Conservation (phyloP, 2,797 vertebrate species). For the Liparis tanakae region DNA sequence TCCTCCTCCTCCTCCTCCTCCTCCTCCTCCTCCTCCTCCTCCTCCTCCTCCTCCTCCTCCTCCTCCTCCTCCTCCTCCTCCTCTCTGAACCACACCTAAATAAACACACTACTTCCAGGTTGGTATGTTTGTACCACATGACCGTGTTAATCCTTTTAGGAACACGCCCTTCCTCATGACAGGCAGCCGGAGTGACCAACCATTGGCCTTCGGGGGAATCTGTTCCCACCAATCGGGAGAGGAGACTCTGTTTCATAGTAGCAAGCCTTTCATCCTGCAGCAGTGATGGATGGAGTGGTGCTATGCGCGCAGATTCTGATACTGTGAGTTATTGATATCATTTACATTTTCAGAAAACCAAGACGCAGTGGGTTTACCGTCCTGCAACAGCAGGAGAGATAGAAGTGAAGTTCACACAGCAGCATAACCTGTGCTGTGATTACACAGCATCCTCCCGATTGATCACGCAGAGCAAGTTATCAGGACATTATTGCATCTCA, state of each 20-base stretch:
- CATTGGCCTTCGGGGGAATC: background rate
- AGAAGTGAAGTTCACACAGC: background rate
- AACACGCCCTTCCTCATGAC: conserved; percentile 35
- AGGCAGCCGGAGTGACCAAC: conserved; percentile 51
- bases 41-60: conserved; percentile 1
- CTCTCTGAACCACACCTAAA: conserved; percentile 65
- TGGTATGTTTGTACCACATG: conserved; percentile 43
- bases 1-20: conserved; percentile 3
- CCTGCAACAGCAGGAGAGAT: background rate
- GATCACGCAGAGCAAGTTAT: conserved; percentile 8
- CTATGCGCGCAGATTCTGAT: conserved; percentile 34
- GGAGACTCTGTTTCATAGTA: conserved; percentile 63
- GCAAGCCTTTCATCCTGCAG: conserved; percentile 56
- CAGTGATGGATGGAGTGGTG: conserved; percentile 34
- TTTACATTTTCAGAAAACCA: conserved; percentile 13
- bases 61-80: background rate
- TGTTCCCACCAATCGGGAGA: conserved; percentile 49
- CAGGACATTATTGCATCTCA: conserved; percentile 44
- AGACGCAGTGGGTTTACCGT: background rate
- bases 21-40: background rate
- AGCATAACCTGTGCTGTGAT: background rate
- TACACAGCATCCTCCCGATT: background rate
- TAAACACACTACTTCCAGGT: conserved; percentile 44
- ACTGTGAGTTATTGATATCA: conserved; percentile 8
- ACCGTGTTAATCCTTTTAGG: conserved; percentile 20